Base-by-base conservation (phyloP, 2,113 vertebrate genomes). In the Muscicapa adusta region DNA sequence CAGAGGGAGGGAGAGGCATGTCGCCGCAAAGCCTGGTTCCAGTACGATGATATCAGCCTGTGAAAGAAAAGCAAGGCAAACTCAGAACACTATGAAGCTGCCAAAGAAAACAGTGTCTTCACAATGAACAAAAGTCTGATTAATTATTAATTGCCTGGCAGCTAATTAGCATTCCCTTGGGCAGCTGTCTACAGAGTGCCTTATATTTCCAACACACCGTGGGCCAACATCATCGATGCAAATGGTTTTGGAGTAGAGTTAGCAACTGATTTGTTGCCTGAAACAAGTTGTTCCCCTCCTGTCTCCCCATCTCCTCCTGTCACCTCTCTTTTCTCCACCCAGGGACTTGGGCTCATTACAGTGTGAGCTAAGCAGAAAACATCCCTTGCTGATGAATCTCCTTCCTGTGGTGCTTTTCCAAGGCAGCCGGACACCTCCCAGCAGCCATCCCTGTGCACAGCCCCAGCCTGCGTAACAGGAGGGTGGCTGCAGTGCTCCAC, bases 101-200 rank as follows among this genome's bases (percentile, higher is more conserved):
- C 95, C 96, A 96, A 96, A 95, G 94, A 97, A 97, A 97, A 93
- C 96, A 95, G 91, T 89, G 80, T 88, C 91, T 96, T 97, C 96
- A 94, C 95, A 95, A 96, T 94, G 92, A 97, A 96, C 94, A 97
- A 96, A 96, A 97, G 88, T 91, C 91, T 95, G 94, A 95, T 97
- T 97, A 97, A 97, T 97, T 96, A 97, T 97, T 97, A 97, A 97
- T 97, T 96, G 96, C 91, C 88, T 95, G 94, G 94, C 94, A 94
- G 96, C 97, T 97, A 97, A 97, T 97, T 96, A 96, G 96, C 96
- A 97, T 97, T 96, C 97, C 96, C 96, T 95, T 90, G 90, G 96
- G 97, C 96, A 95, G 96, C 91, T 88, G 95, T 94, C 96, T 93
- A 96, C 83, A 95, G 94, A 96, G 92, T 85, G 93, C 88, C 63